These are phyloP conservation scores for Euschistus heros DNA, from an alignment of 1,140 invertebrate genomes.

Conservation along the genomic window DNA sequence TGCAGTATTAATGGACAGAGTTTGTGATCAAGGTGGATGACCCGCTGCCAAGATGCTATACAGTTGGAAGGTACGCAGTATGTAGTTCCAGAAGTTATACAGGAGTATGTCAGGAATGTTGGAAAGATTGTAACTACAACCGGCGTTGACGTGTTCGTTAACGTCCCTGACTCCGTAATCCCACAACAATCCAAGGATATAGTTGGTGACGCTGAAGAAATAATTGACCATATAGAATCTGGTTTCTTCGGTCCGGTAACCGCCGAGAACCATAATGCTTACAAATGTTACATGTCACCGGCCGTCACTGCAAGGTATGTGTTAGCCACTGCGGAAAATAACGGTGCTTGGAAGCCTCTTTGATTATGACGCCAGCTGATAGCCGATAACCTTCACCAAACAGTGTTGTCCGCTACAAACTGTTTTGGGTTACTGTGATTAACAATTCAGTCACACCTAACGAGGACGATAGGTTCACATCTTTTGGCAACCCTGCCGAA, in stretches of 20 bases:
- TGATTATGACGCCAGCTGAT: no score
- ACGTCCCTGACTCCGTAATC: background rate
- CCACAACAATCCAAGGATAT: background rate
- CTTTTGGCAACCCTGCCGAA: no score
- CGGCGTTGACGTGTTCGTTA: background rate
- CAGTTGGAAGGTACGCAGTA: background rate
- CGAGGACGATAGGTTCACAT: no score
- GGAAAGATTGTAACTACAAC: background rate
- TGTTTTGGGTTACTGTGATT: no score
- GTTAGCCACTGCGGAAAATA: no score
- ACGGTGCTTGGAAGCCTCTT: no score
- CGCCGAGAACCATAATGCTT: conserved; percentile 4
- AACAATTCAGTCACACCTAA: no score
- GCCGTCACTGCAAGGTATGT: background rate
- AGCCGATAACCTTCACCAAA: no score
- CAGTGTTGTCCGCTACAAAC: no score
- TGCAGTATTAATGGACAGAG: background rate
- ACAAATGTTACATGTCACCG: conserved; percentile 13
- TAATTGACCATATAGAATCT: background rate
- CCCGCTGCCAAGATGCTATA: background rate
- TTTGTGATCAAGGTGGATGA: background rate
- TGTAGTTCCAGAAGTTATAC: background rate
- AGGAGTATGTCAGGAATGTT: background rate
- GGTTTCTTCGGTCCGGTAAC: conserved; percentile 7
- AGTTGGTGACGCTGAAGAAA: background rate